Evolutionary conservation across 2,797 vertebrate species (phyloP), one percentile per base, ranked within the genome.

Genomic region (Chrysocyon brachyurus): DNA sequence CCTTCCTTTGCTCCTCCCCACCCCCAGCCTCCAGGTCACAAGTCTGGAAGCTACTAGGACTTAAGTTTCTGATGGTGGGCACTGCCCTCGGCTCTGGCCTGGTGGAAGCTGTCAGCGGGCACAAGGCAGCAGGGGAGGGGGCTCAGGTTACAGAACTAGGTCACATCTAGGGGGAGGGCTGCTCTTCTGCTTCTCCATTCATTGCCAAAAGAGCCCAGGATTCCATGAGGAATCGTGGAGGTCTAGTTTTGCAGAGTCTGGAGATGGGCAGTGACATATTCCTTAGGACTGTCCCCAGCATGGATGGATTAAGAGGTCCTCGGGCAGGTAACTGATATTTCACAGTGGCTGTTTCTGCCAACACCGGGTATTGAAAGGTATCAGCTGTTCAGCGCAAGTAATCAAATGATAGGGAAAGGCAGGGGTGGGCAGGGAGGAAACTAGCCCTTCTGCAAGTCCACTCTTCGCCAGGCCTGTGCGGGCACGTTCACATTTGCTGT

Each of bases 271-370:
- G 49, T 15, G 75, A 94, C 87, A 36, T 91, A 70, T 83, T 73
- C 78, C 56, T 52, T 24, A 49, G 46, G 87, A 26, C 54, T 87
- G 94, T 66, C 63, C 17, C 46, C 11, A 8, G 52, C 19, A 3
- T 14, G 64, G 63, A 78, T 59, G 52, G 70, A n/a, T 78, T 40
- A 79, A 64, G 73, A 87, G 54, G 36, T 81, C 59, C 24, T 4
- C 19, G 73, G 78, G 57, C 33, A 56, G 90, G 95, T 86, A 49
- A 86, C 92, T 59, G 86, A 70, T 33, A 83, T 94, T 28, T 89
- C 28, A 8, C 93, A 24, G 59, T 82, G 86, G 63, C 75, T 68
- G 5, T 97, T 49, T 6, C 57, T 49, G 90, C 57, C 59, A 63
- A 40, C 52, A 19, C 75, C 73, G 0, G 36, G 86, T 49, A 52